Conservation (phyloP, 2,113 vertebrate species). For the Damaliscus lunatus region DNA sequence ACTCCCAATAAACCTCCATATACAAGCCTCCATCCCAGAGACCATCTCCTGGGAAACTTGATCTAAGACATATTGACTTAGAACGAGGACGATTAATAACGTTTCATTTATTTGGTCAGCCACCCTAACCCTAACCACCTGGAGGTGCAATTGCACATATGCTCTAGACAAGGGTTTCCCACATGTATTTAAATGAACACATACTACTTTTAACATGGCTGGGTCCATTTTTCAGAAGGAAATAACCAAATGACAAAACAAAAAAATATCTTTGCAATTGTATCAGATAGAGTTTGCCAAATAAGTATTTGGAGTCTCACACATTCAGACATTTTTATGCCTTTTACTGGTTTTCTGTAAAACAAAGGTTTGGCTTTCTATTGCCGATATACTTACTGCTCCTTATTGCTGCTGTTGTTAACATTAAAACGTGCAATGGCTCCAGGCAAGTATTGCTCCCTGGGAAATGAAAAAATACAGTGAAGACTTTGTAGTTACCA, state of each 20-base stretch:
- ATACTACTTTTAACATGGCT: not conserved
- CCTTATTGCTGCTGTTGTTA: slow-evolving; percentile 96
- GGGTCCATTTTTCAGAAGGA: not conserved
- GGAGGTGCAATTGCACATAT: not conserved
- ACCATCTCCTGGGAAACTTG: not conserved
- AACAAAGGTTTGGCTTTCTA: not conserved
- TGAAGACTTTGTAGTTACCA: not conserved
- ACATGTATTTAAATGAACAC: not conserved
- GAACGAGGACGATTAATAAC: not conserved
- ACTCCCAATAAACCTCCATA: not conserved
- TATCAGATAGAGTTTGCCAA: not conserved
- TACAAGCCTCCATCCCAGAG: not conserved
- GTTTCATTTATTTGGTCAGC: not conserved
- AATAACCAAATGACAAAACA: slow-evolving; percentile 17
- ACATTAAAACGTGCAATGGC: slow-evolving; percentile 82
- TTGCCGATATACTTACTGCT: slow-evolving; percentile 84
- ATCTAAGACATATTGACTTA: not conserved
- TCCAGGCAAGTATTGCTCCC: slow-evolving; percentile 71
- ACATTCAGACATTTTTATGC: not conserved
- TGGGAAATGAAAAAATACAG: slow-evolving; percentile 73
- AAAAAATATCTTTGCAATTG: not conserved
- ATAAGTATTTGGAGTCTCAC: not conserved
- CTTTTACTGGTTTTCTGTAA: not conserved
- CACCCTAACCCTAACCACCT: not conserved
- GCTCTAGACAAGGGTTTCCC: not conserved